phyloP scores from a whole-genome alignment of 2,888 invertebrate genomes.

The Andrena bicolor region DNA sequence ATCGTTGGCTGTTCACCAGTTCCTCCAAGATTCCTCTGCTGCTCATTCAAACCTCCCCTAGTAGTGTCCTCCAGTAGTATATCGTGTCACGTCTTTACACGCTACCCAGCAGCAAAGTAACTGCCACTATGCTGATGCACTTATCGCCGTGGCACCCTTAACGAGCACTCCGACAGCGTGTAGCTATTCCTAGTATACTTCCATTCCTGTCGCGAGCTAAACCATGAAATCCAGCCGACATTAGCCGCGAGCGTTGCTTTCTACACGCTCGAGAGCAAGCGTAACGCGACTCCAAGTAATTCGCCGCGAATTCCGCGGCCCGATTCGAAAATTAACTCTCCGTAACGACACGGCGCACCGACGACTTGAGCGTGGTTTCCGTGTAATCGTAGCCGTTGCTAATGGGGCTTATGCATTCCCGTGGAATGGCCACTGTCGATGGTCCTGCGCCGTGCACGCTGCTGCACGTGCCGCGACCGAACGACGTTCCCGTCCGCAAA shows the following conservation, averaged over 20 bases:
- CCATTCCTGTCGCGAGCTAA: background rate
- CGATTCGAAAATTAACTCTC: slow-evolving; percentile 27
- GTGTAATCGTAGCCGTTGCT: background rate
- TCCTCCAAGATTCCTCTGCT: background rate
- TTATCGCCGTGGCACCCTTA: background rate
- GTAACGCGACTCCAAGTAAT: slow-evolving; percentile 4
- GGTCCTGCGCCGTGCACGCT: background rate
- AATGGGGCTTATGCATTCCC: slow-evolving; percentile 19
- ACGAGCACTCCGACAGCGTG: background rate
- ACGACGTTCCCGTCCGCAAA: background rate
- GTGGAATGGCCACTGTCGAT: slow-evolving; percentile 15
- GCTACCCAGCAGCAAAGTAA: no score
- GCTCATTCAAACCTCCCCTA: background rate
- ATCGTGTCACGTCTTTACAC: no score
- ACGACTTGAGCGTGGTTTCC: background rate
- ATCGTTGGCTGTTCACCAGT: background rate
- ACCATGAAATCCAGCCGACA: slow-evolving; percentile 1
- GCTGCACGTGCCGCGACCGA: slow-evolving; percentile 5
- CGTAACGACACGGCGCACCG: background rate
- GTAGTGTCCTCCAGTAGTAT: background rate
- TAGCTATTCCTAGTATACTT: background rate
- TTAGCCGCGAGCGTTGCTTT: background rate
- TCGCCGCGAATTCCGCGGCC: slow-evolving; percentile 3
- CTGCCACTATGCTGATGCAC: background rate
- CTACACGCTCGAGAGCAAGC: no score